Percentiles rank a stretch among this genome's conserved stretches.
Conservation (phyloP, 2,888 invertebrate species). For the Drosophila austrosaltans region DNA sequence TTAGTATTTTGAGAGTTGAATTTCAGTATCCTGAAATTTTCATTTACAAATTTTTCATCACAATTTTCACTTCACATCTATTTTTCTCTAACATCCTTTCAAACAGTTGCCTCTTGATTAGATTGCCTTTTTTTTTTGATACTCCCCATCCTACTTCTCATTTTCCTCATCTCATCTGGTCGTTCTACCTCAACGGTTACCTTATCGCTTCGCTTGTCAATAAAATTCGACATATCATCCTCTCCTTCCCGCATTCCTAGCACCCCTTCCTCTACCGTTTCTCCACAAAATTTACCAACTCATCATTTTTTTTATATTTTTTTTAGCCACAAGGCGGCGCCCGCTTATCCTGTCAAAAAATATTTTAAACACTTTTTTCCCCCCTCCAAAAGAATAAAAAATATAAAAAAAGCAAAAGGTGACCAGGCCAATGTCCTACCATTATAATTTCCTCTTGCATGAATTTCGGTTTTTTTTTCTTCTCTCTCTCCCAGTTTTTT, state of each 20-base stretch:
- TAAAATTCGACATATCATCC: constrained; percentile 45
- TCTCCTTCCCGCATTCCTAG: constrained; percentile 10
- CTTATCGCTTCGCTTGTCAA: constrained; percentile 11
- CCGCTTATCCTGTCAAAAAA: constrained; percentile 73
- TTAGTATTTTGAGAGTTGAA: too few relatives aligned
- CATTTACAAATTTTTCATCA: neutral
- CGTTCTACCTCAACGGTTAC: constrained; percentile 9
- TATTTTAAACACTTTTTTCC: constrained; percentile 61
- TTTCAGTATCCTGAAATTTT: neutral
- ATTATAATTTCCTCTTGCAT: constrained; percentile 62
- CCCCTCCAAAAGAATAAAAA: constrained; percentile 1
- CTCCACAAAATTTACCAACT: constrained; percentile 34
- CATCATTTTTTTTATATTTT: constrained; percentile 71
- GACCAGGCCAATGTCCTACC: constrained; percentile 61
- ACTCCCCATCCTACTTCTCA: neutral
- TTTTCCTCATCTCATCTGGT: neutral
- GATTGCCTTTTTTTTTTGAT: neutral
- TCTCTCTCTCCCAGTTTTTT: too few relatives aligned
- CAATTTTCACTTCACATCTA: neutral
- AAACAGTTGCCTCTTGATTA: neutral
- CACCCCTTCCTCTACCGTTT: neutral
- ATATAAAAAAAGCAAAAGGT: constrained; percentile 43
- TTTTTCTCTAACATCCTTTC: neutral
- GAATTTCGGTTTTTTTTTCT: constrained; percentile 52
- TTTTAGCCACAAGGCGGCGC: constrained; percentile 52